Evolutionary conservation across 2,888 invertebrate species (phyloP).

Genomic region (Caenorhabditis sp.): DNA sequence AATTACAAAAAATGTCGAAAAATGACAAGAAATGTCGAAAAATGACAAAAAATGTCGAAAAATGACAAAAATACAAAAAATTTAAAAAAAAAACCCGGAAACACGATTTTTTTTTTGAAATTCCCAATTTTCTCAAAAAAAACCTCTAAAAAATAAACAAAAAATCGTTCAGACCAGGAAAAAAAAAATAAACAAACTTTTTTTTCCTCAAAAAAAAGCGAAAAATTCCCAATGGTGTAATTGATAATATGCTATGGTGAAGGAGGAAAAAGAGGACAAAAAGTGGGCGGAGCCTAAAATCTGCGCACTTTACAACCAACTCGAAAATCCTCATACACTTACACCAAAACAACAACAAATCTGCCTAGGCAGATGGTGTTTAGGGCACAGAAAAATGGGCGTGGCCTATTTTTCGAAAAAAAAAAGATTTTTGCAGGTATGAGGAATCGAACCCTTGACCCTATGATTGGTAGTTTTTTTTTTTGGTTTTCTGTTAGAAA

Average conservation of each 20-base stretch:
- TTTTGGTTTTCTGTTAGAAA: neutral
- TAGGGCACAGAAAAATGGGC: neutral
- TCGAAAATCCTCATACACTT: neutral
- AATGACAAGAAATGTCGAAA: too few relatives aligned
- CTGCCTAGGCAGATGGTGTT: neutral
- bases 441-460: neutral
- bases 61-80: too few relatives aligned
- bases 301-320: conserved; percentile 13
- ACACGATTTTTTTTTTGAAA: too few relatives aligned
- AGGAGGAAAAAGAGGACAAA: neutral
- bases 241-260: neutral
- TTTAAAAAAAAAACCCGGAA: too few relatives aligned
- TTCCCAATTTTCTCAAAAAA: neutral
- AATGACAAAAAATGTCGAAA: too few relatives aligned
- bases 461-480: neutral
- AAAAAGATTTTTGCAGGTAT: too few relatives aligned
- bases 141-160: neutral
- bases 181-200: too few relatives aligned
- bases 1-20: too few relatives aligned
- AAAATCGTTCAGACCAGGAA: too few relatives aligned
- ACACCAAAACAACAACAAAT: conserved; percentile 6
- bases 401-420: too few relatives aligned
- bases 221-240: neutral
- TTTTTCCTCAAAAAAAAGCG: neutral
- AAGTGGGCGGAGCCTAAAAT: conserved; percentile 19